Conservation (phyloP, 2,113 vertebrate species). For the Camelus dromedarius region DNA sequence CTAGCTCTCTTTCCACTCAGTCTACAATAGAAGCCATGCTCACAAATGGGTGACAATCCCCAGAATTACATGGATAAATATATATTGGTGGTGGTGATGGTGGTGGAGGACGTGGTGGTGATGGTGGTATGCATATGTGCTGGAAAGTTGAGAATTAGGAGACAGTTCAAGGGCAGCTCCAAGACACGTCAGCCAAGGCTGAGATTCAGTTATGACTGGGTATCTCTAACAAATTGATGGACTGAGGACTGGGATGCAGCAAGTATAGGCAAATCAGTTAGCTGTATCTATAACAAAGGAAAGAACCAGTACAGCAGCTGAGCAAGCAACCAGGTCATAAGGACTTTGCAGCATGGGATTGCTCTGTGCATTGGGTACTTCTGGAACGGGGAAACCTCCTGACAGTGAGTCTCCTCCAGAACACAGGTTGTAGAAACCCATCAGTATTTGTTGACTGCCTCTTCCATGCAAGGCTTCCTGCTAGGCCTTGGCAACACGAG, state of each 20-base stretch:
- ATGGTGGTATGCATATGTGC: not conserved
- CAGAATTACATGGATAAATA: not conserved
- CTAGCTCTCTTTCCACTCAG: not conserved
- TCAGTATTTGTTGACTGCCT: not conserved
- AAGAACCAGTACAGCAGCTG: not conserved
- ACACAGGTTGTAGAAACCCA: not conserved
- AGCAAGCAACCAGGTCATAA: not conserved
- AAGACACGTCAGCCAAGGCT: not conserved
- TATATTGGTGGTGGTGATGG: not conserved
- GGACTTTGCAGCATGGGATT: not conserved
- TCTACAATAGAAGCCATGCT: not conserved
- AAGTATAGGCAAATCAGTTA: not conserved
- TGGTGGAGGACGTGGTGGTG: not conserved
- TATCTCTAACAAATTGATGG: not conserved
- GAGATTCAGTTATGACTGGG: not conserved
- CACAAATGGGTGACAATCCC: not conserved
- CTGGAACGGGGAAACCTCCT: not conserved
- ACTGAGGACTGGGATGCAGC: not conserved
- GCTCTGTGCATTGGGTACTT: not conserved
- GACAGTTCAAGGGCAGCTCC: not conserved
- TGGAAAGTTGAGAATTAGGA: not conserved
- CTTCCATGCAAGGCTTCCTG: not conserved
- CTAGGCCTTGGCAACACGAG: not conserved
- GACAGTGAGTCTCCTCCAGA: not conserved
- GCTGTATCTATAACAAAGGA: not conserved